phyloP scores from a whole-genome alignment of 2,113 vertebrate species.

The Pelmatolapia mariae region DNA sequence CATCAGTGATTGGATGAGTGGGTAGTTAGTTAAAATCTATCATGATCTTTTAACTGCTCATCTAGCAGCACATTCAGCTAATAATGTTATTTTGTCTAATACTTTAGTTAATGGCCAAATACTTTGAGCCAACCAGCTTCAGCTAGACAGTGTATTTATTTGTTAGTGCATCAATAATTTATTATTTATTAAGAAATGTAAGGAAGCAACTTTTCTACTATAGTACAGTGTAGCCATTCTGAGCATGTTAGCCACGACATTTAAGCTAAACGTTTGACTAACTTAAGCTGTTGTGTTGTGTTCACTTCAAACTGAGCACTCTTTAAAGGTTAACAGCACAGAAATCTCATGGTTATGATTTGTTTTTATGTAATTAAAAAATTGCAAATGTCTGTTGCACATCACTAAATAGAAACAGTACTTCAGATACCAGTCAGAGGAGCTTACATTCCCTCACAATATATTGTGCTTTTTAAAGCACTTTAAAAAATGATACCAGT shows the following conservation, averaged over 20 bases:
- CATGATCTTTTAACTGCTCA: not conserved
- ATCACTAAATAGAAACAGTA: not conserved
- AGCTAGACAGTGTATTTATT: not conserved
- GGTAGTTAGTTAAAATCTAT: not conserved
- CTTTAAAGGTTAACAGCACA: not conserved
- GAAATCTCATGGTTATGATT: not conserved
- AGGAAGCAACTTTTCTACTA: not conserved
- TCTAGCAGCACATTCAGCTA: not conserved
- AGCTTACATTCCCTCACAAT: not conserved
- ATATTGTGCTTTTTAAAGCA: not conserved
- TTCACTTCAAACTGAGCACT: not conserved
- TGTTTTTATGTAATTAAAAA: not conserved
- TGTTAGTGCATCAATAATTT: accelerated
- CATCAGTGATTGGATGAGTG: not conserved
- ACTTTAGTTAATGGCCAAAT: not conserved
- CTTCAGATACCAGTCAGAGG: not conserved
- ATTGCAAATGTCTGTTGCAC: not conserved
- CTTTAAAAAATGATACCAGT: not conserved
- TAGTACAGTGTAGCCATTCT: not conserved
- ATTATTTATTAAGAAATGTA: not conserved
- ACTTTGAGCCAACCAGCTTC: not conserved
- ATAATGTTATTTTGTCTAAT: not conserved
- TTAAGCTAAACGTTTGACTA: not conserved
- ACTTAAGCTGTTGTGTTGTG: not conserved
- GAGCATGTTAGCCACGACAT: not conserved